Evolutionary conservation across 2,888 invertebrate genomes (phyloP).

Genomic region (Hipparchia sbordonii): DNA sequence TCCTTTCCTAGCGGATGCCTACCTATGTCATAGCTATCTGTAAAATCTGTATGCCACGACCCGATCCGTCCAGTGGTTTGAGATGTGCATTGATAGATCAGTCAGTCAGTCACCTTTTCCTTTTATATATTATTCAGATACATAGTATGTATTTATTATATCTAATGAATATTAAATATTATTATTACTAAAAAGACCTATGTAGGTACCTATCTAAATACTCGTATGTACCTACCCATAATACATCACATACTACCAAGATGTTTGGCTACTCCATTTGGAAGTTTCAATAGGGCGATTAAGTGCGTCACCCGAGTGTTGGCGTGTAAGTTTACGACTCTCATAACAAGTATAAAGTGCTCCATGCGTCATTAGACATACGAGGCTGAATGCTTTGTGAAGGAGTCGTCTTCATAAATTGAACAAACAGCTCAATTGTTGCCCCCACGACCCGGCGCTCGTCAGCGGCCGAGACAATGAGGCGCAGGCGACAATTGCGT

Average conservation of each 20-base stretch:
- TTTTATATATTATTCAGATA: too few species aligned
- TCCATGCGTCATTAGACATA: conserved; percentile 39
- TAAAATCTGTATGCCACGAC: too few species aligned
- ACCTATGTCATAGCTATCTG: too few species aligned
- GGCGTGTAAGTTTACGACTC: conserved; percentile 34
- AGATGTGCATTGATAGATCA: too few species aligned
- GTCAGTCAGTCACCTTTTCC: too few species aligned
- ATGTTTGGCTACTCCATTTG: conserved; percentile 10
- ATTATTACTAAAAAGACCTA: neutral
- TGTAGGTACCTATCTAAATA: neutral
- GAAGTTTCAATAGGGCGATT: conserved; percentile 24
- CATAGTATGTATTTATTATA: too few species aligned
- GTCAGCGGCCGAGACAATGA: conserved; percentile 35
- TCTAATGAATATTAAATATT: too few species aligned
- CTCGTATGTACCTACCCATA: neutral
- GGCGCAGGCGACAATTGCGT: conserved; percentile 37
- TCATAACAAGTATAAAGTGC: conserved; percentile 34
- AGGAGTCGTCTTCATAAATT: conserved; percentile 39
- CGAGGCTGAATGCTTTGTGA: conserved; percentile 36
- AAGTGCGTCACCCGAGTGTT: conserved; percentile 25
- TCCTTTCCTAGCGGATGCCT: too few species aligned
- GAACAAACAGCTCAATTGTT: conserved; percentile 41
- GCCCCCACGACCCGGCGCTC: conserved; percentile 34
- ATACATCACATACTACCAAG: too few species aligned
- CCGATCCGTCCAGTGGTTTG: too few species aligned